Conservation (phyloP, 35 echinoderm and acorn worm genomes). For the Holothuria glaberrima region DNA sequence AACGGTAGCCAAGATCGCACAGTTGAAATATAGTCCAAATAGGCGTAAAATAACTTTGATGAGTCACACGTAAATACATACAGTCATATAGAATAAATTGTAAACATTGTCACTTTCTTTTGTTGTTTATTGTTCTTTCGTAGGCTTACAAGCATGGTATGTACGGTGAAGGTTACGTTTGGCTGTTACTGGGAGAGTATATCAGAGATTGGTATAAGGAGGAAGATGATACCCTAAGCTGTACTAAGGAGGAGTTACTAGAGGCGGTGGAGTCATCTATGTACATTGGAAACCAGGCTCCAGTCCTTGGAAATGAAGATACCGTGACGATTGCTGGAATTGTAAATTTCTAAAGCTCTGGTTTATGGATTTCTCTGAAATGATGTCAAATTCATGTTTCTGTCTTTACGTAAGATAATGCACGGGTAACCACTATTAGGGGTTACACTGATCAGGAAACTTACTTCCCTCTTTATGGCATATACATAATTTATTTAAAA, state of each 20-base stretch:
- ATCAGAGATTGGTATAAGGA: constrained; percentile 59
- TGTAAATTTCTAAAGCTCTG: constrained; percentile 36
- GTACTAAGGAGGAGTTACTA: constrained; percentile 61
- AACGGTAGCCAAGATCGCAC: too few species aligned
- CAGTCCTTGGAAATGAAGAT: constrained; percentile 54
- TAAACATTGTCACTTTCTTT: background rate
- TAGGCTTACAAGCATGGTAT: constrained; percentile 80
- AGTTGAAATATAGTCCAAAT: too few species aligned
- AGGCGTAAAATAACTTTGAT: too few species aligned
- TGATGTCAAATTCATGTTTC: too few species aligned
- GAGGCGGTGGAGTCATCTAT: constrained; percentile 65
- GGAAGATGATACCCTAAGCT: constrained; percentile 51
- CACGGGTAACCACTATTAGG: too few species aligned
- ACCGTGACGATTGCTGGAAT: constrained; percentile 64
- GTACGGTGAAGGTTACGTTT: constrained; percentile 69
- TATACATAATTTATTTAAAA: too few species aligned
- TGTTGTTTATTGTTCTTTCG: background rate
- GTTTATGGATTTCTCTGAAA: background rate
- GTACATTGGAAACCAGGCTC: constrained; percentile 69
- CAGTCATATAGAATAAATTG: too few species aligned
- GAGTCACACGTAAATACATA: too few species aligned
- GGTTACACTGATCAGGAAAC: too few species aligned
- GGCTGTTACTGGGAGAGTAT: constrained; percentile 87
- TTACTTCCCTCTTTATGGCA: too few species aligned
- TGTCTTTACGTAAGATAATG: too few species aligned